These are phyloP conservation scores for Ceyx cyanopectus DNA, from an alignment of 2,113 vertebrate genomes.

Conservation along the genomic window DNA sequence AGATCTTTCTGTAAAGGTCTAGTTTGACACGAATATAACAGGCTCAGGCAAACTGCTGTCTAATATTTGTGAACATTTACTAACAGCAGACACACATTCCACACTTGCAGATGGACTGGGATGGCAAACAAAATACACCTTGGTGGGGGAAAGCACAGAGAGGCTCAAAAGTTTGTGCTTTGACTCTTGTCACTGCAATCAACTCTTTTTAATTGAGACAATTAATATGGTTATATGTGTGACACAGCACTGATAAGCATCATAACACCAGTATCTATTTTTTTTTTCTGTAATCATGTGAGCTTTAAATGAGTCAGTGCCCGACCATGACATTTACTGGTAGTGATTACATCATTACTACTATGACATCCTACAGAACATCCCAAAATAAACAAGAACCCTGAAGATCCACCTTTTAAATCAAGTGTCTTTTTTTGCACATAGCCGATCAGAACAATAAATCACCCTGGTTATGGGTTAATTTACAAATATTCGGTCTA, in stretches of 20 bases:
- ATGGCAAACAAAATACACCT: background rate
- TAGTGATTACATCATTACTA: slow-evolving; percentile 18
- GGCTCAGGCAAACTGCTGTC: background rate
- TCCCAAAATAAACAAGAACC: background rate
- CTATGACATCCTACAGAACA: background rate
- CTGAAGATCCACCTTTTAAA: background rate
- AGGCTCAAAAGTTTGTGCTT: background rate
- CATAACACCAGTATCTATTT: background rate
- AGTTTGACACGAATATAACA: background rate
- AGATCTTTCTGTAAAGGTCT: background rate
- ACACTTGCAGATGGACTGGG: background rate
- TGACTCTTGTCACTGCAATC: background rate
- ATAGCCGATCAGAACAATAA: background rate
- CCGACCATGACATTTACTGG: background rate
- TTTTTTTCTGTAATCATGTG: background rate
- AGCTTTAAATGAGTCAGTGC: background rate
- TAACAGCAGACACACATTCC: background rate
- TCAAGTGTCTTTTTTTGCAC: background rate
- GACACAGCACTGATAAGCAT: slow-evolving; percentile 1
- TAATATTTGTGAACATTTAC: background rate
- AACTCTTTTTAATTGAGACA: background rate
- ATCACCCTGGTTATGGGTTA: rapidly evolving
- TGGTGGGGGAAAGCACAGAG: background rate
- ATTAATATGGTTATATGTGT: background rate
- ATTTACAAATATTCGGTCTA: background rate